Conservation (phyloP, 2,113 vertebrate species). For the Crotalus tigris region DNA sequence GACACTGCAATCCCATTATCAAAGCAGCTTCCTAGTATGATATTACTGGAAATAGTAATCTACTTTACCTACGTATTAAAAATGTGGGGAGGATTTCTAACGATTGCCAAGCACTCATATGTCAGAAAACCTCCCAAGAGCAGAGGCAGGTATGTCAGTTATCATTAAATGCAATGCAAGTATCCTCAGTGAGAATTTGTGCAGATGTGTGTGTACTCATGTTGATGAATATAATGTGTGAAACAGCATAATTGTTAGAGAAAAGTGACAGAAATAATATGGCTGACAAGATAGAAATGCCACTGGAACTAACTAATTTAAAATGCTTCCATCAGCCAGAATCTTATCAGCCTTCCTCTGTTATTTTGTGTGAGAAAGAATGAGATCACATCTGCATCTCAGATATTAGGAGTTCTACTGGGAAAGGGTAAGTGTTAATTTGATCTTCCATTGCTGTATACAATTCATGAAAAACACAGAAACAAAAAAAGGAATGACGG, state of each 20-base stretch:
- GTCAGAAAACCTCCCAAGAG: not conserved
- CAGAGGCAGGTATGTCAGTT: constrained; percentile 21
- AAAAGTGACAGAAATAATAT: constrained; percentile 20
- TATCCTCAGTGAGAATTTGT: constrained; percentile 18
- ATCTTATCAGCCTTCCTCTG: not conserved
- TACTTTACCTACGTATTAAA: not conserved
- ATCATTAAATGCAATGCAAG: constrained; percentile 16
- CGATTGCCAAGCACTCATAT: not conserved
- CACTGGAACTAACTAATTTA: constrained; percentile 19
- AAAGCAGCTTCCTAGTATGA: not conserved
- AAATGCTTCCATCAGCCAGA: not conserved
- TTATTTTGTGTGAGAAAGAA: not conserved
- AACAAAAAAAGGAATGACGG: not conserved
- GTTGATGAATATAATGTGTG: constrained; percentile 33
- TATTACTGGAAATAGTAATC: not conserved
- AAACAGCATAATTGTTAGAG: constrained; percentile 20
- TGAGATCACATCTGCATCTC: constrained; percentile 19
- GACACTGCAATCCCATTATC: not conserved
- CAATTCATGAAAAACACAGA: constrained; percentile 5
- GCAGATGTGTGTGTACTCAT: constrained; percentile 1
- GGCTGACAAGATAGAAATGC: constrained; percentile 18
- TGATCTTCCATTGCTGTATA: constrained; percentile 29
- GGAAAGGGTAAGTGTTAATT: constrained; percentile 38
- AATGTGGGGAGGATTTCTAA: not conserved
- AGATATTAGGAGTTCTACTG: constrained; percentile 11